phyloP scores from a whole-genome alignment of 1,140 invertebrate species.

The Sinonovacula constricta region DNA sequence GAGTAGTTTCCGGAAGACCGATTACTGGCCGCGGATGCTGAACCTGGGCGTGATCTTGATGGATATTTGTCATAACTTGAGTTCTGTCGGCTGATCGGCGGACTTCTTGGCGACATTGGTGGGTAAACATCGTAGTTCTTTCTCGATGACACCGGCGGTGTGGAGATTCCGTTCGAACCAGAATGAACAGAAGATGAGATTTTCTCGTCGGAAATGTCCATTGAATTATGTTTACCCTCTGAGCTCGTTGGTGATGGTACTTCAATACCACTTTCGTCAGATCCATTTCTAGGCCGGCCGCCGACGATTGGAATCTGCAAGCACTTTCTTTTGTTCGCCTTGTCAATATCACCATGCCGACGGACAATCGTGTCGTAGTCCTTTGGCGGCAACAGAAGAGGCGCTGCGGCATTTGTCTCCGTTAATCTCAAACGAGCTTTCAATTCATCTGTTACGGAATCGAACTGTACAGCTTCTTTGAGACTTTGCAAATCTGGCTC shows the following conservation, averaged over 20 bases:
- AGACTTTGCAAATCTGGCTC: conserved; percentile 71
- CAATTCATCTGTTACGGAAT: conserved; percentile 94
- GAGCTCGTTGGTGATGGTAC: conserved; percentile 59
- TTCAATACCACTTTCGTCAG: conserved; percentile 68
- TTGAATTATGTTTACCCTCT: conserved; percentile 19
- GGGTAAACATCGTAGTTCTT: conserved; percentile 56
- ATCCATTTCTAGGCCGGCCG: conserved; percentile 51
- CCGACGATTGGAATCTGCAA: conserved; percentile 60
- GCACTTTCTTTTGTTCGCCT: conserved; percentile 54
- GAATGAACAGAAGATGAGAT: conserved; percentile 2
- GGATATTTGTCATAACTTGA: conserved; percentile 27
- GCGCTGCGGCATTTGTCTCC: conserved; percentile 79
- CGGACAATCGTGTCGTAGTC: conserved; percentile 92
- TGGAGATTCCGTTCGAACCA: conserved; percentile 11
- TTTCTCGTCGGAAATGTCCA: conserved; percentile 40
- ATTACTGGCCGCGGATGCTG: conserved; percentile 57
- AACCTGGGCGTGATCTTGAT: conserved; percentile 40
- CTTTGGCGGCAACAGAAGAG: conserved; percentile 91
- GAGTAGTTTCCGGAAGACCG: conserved; percentile 52
- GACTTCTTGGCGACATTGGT: conserved; percentile 31
- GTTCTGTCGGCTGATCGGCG: not conserved
- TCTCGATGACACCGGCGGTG: conserved; percentile 46
- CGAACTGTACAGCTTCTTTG: conserved; percentile 87
- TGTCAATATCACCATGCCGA: conserved; percentile 84
- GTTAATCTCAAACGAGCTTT: conserved; percentile 86